A percentile compares a stretch with the other conserved stretches of the same genome.
Evolutionary conservation across 2,113 vertebrate genomes (phyloP).

Genomic region (Indicator maculatus): DNA sequence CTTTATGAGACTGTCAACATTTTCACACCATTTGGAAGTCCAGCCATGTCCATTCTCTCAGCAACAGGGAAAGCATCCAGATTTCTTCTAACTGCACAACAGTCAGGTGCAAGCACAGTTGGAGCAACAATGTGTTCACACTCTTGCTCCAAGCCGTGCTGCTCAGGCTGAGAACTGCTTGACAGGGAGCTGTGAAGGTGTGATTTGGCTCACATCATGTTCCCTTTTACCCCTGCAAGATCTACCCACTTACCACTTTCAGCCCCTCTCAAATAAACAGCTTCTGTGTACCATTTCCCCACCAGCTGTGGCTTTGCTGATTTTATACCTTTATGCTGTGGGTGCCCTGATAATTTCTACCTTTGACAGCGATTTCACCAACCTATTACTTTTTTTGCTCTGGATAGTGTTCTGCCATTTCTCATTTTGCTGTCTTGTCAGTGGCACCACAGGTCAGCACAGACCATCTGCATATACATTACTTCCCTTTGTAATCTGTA

Average conservation of each 20-base stretch:
- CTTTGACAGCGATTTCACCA: not conserved
- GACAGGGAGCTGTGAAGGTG: not conserved
- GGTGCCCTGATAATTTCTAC: not conserved
- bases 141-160: not conserved
- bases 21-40: not conserved
- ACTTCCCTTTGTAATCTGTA: not conserved
- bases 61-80: not conserved
- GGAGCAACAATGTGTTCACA: not conserved
- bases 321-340: not conserved
- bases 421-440: constrained; percentile 46
- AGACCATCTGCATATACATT: constrained; percentile 41
- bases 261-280: not conserved
- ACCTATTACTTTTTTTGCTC: not conserved
- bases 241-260: not conserved
- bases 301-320: not conserved
- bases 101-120: not conserved
- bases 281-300: not conserved
- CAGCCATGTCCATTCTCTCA: not conserved
- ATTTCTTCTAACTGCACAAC: not conserved
- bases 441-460: not conserved
- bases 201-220: not conserved
- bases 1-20: not conserved
- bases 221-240: not conserved
- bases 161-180: not conserved
- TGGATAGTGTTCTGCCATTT: not conserved